A percentile compares a stretch with the other conserved stretches of the same genome.
Conservation (phyloP, 2,797 vertebrate species). For the Periophthalmus magnuspinnatus region DNA sequence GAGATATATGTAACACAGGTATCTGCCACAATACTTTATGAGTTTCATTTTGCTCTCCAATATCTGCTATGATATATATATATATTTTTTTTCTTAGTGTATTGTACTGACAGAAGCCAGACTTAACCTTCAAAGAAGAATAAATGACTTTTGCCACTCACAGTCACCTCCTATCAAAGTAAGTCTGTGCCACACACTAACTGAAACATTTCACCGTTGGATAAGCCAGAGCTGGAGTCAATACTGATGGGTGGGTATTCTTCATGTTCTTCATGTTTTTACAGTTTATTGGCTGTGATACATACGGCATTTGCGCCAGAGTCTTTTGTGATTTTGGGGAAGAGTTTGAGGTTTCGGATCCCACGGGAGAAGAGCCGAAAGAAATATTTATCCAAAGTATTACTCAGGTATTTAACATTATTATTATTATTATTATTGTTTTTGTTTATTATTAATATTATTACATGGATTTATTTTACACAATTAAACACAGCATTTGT, state of each 20-base stretch:
- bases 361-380: conserved; percentile 95
- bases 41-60: neutral
- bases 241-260: neutral
- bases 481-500: neutral
- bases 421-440: neutral
- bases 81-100: conserved; percentile 82
- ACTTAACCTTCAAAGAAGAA: conserved; percentile 85
- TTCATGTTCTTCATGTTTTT: conserved; percentile 6
- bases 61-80: neutral
- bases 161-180: conserved; percentile 93
- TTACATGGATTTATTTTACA: neutral
- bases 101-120: conserved; percentile 90
- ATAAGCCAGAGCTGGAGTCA: neutral
- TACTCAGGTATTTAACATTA: conserved; percentile 82
- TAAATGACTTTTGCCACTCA: conserved; percentile 90
- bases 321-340: conserved; percentile 98
- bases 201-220: neutral
- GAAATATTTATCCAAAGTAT: conserved; percentile 96
- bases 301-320: conserved; percentile 88
- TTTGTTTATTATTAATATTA: too few species aligned
- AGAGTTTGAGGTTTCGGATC: conserved; percentile 92
- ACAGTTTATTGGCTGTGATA: conserved; percentile 92
- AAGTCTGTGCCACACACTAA: conserved; percentile 28
- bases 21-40: neutral
- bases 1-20: too few species aligned